Conservation (phyloP, 2,888 invertebrate species). For the Cyclophora albipunctata region DNA sequence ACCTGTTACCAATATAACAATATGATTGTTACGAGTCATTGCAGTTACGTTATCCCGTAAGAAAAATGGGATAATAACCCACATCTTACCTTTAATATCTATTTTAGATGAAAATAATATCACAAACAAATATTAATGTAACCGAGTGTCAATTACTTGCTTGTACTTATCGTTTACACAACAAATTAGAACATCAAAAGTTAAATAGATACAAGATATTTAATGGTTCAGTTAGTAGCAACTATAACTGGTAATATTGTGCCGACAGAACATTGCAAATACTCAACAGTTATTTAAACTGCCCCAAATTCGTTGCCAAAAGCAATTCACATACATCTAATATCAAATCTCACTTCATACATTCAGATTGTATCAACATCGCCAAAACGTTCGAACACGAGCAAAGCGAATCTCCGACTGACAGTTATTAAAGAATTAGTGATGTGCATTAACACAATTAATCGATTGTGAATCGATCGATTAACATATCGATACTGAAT, state of each 20-base stretch:
- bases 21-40: too few relatives aligned
- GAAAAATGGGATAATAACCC: too few relatives aligned
- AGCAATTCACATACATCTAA: constrained; percentile 21
- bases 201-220: too few relatives aligned
- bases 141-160: too few relatives aligned
- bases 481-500: constrained; percentile 21
- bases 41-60: too few relatives aligned
- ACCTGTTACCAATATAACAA: too few relatives aligned
- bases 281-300: constrained; percentile 21
- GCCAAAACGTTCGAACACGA: constrained; percentile 8
- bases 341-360: constrained; percentile 20
- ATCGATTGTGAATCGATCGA: constrained; percentile 21
- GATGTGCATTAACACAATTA: constrained; percentile 19
- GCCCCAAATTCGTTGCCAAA: constrained; percentile 24
- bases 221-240: too few relatives aligned
- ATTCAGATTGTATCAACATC: constrained; percentile 8
- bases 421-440: constrained; percentile 43
- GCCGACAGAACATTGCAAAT: constrained; percentile 5
- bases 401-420: constrained; percentile 31
- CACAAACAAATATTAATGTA: too few relatives aligned
- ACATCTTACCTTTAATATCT: too few relatives aligned
- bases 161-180: too few relatives aligned
- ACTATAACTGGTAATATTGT: neutral
- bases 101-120: too few relatives aligned
- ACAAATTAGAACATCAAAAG: too few relatives aligned